Conservation (phyloP, 2,888 invertebrate species). For the Flabesymbios commensalis region DNA sequence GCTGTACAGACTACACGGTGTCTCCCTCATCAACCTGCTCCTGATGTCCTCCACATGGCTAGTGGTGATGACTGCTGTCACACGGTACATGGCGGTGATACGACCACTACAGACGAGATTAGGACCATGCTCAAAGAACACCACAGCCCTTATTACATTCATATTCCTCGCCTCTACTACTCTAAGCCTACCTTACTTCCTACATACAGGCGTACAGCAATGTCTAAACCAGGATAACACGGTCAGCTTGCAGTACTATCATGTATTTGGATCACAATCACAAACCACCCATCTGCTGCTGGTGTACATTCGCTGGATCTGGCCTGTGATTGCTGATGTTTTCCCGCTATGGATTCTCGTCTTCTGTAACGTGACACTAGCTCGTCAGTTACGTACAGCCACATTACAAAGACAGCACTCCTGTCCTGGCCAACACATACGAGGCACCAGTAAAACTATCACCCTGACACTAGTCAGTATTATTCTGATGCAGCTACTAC, state of each 20-base stretch:
- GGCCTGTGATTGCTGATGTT: constrained; percentile 52
- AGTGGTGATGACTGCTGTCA: constrained; percentile 74
- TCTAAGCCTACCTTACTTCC: constrained; percentile 68
- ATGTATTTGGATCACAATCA: background rate
- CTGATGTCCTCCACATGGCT: constrained; percentile 75
- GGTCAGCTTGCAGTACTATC: background rate
- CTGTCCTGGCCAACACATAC: constrained; percentile 2
- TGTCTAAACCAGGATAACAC: too few species aligned
- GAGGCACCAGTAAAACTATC: background rate
- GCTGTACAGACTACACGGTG: constrained; percentile 48
- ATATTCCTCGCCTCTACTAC: constrained; percentile 71
- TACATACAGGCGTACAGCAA: too few species aligned
- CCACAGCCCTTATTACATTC: constrained; percentile 69
- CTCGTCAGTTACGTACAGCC: constrained; percentile 47
- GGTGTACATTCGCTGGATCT: constrained; percentile 32
- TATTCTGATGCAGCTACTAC: constrained; percentile 50
- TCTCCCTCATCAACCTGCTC: constrained; percentile 52
- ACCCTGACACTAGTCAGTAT: constrained; percentile 54
- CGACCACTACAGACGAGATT: constrained; percentile 68
- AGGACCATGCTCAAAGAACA: constrained; percentile 67
- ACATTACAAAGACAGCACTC: constrained; percentile 27
- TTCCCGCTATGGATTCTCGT: constrained; percentile 49
- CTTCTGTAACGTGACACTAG: constrained; percentile 50
- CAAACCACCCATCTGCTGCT: background rate
- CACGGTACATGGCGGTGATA: constrained; percentile 76